A percentile compares a stretch with the other conserved stretches of the same genome.
These are phyloP conservation scores for Sinocyclocheilus anshuiensis DNA, from an alignment of 2,113 vertebrate species.

Conservation along the genomic window DNA sequence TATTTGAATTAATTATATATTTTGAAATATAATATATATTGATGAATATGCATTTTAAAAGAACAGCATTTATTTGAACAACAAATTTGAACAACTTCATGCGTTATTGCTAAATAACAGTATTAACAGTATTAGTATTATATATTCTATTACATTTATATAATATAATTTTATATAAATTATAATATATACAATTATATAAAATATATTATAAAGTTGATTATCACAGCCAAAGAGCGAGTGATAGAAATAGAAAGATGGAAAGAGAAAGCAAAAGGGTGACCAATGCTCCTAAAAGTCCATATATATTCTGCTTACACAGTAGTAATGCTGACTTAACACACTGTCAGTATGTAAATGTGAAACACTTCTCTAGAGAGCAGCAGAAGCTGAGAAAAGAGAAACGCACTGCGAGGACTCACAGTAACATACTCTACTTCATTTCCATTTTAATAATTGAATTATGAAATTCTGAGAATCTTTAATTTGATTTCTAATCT, in stretches of 20 bases:
- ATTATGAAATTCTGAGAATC: not conserved
- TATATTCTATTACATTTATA: no score
- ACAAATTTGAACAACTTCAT: not conserved
- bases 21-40: no score
- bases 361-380: slow-evolving; percentile 2
- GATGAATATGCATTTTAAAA: no score
- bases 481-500: not conserved
- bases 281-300: slow-evolving; percentile 4
- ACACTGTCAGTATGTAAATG: slow-evolving; percentile 18
- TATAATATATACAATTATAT: no score
- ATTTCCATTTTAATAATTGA: not conserved
- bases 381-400: slow-evolving; percentile 18
- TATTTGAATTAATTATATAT: no score
- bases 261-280: not conserved
- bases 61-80: no score
- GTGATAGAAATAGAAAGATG: not conserved
- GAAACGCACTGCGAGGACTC: slow-evolving; percentile 1
- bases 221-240: not conserved
- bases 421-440: not conserved
- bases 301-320: slow-evolving; percentile 23
- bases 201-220: not conserved
- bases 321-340: slow-evolving; percentile 1
- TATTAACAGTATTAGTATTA: not conserved
- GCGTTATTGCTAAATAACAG: not conserved
- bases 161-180: no score